phyloP scores from a whole-genome alignment of 2,888 invertebrate species.

The Coleophora deauratella region DNA sequence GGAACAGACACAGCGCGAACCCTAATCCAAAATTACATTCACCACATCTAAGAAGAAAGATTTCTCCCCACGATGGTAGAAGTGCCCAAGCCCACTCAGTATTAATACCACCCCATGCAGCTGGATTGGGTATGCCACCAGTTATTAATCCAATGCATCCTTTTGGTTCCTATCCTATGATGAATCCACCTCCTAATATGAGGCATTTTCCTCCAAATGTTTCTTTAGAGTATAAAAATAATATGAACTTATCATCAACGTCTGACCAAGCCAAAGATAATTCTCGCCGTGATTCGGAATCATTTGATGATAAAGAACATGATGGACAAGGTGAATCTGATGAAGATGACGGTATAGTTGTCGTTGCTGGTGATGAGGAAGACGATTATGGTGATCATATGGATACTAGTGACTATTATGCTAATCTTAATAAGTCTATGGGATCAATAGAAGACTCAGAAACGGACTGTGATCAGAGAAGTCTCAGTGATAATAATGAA shows the following conservation, averaged over 20 bases:
- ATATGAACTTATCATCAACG: conserved; percentile 45
- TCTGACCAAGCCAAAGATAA: conserved; percentile 45
- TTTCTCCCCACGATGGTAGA: conserved; percentile 94
- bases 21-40: conserved; percentile 99
- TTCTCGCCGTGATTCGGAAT: conserved; percentile 49
- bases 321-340: conserved; percentile 79
- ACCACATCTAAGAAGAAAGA: conserved; percentile 93
- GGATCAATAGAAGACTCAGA: conserved; percentile 60
- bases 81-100: conserved; percentile 90
- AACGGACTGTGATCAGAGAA: conserved; percentile 60
- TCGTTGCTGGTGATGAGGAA: conserved; percentile 85
- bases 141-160: conserved; percentile 82
- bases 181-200: conserved; percentile 80
- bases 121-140: conserved; percentile 77
- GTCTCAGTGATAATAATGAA: conserved; percentile 57
- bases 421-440: conserved; percentile 51
- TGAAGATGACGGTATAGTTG: conserved; percentile 84
- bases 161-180: conserved; percentile 84
- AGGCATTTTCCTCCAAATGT: conserved; percentile 69
- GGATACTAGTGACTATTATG: conserved; percentile 60
- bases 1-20: conserved; percentile 98
- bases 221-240: conserved; percentile 67
- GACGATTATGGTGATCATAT: conserved; percentile 78
- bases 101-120: conserved; percentile 80
- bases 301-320: conserved; percentile 68